Conservation (phyloP, 2,888 invertebrate genomes). For the Hylaea fasciaria region DNA sequence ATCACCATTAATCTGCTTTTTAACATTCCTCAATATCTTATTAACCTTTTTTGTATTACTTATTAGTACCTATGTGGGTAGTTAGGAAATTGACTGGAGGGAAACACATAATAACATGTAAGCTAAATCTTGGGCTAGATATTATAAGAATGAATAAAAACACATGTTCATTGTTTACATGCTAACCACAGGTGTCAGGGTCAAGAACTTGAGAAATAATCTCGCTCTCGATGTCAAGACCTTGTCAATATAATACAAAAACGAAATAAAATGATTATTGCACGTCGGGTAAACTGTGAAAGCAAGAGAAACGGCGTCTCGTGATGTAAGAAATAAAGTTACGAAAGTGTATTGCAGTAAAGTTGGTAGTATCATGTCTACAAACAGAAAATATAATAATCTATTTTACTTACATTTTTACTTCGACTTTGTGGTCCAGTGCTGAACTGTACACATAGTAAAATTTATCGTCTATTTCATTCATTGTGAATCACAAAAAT, state of each 20-base stretch:
- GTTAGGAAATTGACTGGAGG: neutral
- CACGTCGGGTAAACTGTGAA: conserved; percentile 2
- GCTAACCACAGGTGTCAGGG: conserved; percentile 4
- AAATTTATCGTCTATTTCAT: conserved; percentile 91
- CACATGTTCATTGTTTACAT: no score
- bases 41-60: neutral
- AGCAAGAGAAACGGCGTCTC: conserved; percentile 14
- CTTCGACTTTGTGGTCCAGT: conserved; percentile 93
- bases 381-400: conserved; percentile 9
- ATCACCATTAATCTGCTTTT: no score
- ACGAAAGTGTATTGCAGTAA: conserved; percentile 24
- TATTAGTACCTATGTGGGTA: neutral
- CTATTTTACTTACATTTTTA: conserved; percentile 92
- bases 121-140: no score
- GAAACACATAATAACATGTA: no score
- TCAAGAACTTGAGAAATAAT: neutral
- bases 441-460: conserved; percentile 96
- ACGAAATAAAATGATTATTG: conserved; percentile 7
- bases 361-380: neutral
- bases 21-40: neutral
- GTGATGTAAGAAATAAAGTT: conserved; percentile 9
- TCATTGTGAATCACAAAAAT: conserved; percentile 80
- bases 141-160: no score
- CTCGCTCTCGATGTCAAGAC: neutral
- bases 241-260: conserved; percentile 2